Percentiles rank a stretch among this genome's conserved stretches.
These are phyloP conservation scores for Emydoidea blandingii DNA, from an alignment of 2,797 vertebrate species.

Conservation along the genomic window DNA sequence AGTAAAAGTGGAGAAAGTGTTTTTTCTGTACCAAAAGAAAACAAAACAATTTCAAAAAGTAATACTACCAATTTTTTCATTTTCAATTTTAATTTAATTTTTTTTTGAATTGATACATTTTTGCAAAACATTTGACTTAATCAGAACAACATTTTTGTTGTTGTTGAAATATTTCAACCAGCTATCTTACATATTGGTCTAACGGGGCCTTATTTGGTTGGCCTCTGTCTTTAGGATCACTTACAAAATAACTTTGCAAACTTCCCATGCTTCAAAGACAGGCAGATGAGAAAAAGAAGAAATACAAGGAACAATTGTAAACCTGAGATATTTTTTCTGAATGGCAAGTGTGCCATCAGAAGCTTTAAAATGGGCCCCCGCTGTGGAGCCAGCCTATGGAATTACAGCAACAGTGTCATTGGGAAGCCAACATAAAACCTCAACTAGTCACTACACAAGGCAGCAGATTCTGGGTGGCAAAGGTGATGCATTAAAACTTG, in stretches of 20 bases:
- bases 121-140: background rate
- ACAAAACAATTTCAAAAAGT: background rate
- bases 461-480: background rate
- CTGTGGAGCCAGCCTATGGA: background rate
- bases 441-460: background rate
- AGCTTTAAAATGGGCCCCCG: background rate
- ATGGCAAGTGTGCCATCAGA: background rate
- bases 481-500: background rate
- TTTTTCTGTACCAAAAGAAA: background rate
- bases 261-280: background rate
- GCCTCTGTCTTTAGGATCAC: background rate
- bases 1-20: background rate
- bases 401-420: background rate
- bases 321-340: background rate
- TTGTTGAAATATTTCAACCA: background rate
- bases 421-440: background rate
- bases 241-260: background rate
- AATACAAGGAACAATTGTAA: background rate
- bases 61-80: background rate
- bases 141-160: background rate
- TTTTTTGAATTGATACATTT: background rate
- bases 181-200: background rate
- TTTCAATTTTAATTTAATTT: background rate
- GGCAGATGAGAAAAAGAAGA: background rate
- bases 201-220: background rate